These are phyloP conservation scores for Eidolon dupreanum DNA, from an alignment of 2,797 vertebrate species.

Conservation along the genomic window DNA sequence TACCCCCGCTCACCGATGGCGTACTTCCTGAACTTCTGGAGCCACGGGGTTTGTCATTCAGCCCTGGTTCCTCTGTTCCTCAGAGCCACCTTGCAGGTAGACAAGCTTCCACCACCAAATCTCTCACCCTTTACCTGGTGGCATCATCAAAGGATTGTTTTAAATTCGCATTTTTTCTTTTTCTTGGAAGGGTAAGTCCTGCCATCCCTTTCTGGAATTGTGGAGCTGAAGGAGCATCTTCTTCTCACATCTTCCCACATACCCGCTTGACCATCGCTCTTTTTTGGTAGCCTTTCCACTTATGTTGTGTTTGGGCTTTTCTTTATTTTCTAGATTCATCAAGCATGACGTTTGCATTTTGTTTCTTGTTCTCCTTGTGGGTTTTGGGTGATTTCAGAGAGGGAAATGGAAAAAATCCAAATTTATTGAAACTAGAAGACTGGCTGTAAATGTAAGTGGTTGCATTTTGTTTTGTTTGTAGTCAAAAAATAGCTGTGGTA, in stretches of 20 bases:
- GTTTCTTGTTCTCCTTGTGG: background rate
- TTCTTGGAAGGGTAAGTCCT: too few species aligned
- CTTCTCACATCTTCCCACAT: background rate
- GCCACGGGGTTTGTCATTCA: fast-evolving
- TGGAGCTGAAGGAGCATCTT: background rate
- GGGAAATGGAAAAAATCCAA: background rate
- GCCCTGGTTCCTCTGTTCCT: background rate
- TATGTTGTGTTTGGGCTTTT: background rate
- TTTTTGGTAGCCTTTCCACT: background rate
- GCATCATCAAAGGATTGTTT: background rate
- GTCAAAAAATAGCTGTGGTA: background rate
- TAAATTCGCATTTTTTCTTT: background rate
- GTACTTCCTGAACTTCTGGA: fast-evolving
- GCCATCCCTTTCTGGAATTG: background rate
- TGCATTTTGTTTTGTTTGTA: background rate
- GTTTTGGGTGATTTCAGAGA: conserved; percentile 50
- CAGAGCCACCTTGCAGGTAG: fast-evolving
- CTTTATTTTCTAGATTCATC: conserved; percentile 12
- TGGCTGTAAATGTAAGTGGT: background rate
- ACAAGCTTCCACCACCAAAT: too few species aligned
- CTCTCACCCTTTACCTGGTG: background rate
- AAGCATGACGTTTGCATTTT: background rate
- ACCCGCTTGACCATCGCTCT: background rate
- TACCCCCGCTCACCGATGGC: fast-evolving
- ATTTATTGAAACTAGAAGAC: background rate